A percentile compares a stretch with the other conserved stretches of the same genome.
These are phyloP conservation scores for Aphrocallistes beatrix DNA, from an alignment of 37 sponge, comb jelly and placozoan species.

Conservation along the genomic window DNA sequence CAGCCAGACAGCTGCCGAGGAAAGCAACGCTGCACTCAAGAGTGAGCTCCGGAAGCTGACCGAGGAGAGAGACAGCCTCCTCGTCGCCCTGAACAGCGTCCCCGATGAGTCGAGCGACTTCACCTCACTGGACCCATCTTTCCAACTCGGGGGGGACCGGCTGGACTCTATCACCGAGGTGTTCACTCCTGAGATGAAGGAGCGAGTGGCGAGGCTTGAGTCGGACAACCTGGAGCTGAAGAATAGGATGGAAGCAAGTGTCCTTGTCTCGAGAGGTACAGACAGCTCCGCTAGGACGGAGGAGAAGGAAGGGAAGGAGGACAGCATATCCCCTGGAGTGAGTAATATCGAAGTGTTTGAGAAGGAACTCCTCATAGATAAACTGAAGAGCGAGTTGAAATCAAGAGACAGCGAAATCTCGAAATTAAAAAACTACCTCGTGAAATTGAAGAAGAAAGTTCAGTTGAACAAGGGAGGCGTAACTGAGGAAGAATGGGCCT, in stretches of 20 bases:
- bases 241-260: neutral
- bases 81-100: neutral
- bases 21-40: neutral
- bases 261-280: too few relatives aligned
- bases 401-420: neutral
- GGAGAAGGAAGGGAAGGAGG: neutral
- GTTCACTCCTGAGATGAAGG: conserved; percentile 10
- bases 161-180: conserved; percentile 5
- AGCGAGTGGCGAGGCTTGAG: neutral
- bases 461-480: neutral
- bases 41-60: neutral
- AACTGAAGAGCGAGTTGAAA: neutral
- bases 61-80: neutral
- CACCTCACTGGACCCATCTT: neutral
- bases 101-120: neutral
- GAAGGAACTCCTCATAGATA: neutral
- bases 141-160: neutral
- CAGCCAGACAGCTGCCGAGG: neutral
- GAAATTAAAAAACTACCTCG: neutral
- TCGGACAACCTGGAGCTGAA: neutral
- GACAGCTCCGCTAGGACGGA: neutral
- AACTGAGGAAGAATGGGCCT: neutral
- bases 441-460: neutral
- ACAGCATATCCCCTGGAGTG: neutral
- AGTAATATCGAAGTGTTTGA: neutral